These are phyloP conservation scores for Dendrolimus pini DNA, from an alignment of 2,888 invertebrate genomes.

Conservation along the genomic window DNA sequence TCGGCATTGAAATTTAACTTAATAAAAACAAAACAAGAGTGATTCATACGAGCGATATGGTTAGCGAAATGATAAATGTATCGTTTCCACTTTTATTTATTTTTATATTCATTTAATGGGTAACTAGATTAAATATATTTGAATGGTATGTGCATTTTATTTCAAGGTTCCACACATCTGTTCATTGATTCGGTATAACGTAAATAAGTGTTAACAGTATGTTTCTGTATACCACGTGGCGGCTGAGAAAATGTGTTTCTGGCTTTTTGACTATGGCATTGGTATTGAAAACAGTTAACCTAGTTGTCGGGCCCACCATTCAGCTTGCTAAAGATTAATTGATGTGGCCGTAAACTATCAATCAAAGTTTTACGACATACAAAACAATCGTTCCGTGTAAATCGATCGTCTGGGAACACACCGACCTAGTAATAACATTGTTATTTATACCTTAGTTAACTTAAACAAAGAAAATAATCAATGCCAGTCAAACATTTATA, in stretches of 20 bases:
- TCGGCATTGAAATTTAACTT: too few species aligned
- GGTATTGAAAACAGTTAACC: conserved; percentile 62
- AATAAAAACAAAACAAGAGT: too few species aligned
- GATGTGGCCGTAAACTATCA: conserved; percentile 66
- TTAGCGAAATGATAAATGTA: too few species aligned
- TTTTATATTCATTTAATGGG: too few species aligned
- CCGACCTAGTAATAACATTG: conserved; percentile 31
- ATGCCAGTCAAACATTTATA: not conserved
- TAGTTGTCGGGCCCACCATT: conserved; percentile 36
- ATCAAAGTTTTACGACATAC: conserved; percentile 65
- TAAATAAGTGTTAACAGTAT: too few species aligned
- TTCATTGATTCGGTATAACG: too few species aligned
- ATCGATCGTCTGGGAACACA: conserved; percentile 50
- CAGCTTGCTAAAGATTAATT: conserved; percentile 51
- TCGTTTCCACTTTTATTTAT: too few species aligned
- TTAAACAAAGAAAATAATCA: not conserved
- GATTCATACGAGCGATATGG: too few species aligned
- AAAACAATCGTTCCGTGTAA: conserved; percentile 58
- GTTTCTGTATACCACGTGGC: too few species aligned
- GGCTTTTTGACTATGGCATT: conserved; percentile 24
- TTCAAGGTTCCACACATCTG: too few species aligned
- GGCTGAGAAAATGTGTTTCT: not conserved
- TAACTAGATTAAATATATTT: too few species aligned
- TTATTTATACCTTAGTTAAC: not conserved
- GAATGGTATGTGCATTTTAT: too few species aligned